A percentile compares a stretch with the other conserved stretches of the same genome.
Evolutionary conservation across 1,140 invertebrate genomes (phyloP).

Genomic region (Aphaenogaster ashmeadi): DNA sequence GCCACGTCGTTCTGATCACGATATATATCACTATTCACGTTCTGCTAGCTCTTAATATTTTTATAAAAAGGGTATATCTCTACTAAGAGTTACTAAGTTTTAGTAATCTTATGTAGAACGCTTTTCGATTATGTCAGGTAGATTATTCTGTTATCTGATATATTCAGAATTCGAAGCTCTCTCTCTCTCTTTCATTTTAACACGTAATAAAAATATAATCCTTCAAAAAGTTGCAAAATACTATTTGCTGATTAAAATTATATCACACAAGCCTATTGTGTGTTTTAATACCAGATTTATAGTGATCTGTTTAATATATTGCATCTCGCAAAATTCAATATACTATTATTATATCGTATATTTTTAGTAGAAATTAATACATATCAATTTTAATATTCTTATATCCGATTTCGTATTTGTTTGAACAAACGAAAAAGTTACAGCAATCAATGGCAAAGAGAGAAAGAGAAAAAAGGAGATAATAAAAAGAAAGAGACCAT

Average conservation of each 20-base stretch:
- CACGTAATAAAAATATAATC: neutral
- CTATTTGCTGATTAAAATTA: neutral
- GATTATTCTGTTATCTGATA: neutral
- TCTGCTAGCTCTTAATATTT: neutral
- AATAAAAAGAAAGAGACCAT: neutral
- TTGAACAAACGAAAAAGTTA: neutral
- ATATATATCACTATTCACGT: neutral
- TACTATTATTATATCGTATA: neutral
- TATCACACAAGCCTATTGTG: neutral
- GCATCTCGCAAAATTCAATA: neutral
- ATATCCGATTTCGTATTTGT: neutral
- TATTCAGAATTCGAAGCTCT: neutral
- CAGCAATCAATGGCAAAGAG: neutral
- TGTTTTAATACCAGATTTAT: neutral
- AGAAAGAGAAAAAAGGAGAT: neutral
- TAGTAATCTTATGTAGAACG: neutral
- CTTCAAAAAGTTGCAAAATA: neutral
- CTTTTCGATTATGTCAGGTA: neutral
- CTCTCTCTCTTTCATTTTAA: neutral
- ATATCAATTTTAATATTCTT: neutral
- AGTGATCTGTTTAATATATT: neutral
- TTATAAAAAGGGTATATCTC: neutral
- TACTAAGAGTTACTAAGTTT: neutral
- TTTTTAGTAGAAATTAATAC: neutral
- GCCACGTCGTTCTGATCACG: neutral